phyloP scores from a whole-genome alignment of 2,113 vertebrate species.

The Willisornis vidua region DNA sequence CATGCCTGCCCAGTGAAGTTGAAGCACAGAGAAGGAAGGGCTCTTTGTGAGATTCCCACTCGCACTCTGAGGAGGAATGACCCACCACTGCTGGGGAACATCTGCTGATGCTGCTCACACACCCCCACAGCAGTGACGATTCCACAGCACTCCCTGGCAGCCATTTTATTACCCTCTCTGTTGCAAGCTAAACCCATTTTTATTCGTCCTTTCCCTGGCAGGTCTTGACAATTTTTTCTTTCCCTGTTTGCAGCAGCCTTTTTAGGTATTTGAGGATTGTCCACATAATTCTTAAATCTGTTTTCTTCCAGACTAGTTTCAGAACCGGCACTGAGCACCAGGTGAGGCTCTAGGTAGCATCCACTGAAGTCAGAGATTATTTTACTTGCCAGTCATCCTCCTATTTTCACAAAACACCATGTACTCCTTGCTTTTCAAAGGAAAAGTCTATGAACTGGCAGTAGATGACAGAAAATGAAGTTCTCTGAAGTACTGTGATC shows the following conservation, averaged over 20 bases:
- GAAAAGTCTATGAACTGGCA: background rate
- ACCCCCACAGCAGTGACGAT: fast-evolving
- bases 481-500: background rate
- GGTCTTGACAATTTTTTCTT: background rate
- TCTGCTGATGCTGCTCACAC: background rate
- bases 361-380: background rate
- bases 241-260: background rate
- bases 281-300: background rate
- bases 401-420: background rate
- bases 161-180: background rate
- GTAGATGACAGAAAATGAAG: background rate
- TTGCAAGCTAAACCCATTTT: background rate
- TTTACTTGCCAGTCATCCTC: background rate
- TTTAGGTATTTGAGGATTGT: background rate
- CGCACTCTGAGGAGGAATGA: background rate
- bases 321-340: background rate
- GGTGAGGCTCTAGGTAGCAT: background rate
- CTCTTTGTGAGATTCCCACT: background rate
- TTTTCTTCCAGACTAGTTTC: background rate
- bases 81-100: fast-evolving
- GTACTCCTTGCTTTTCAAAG: background rate
- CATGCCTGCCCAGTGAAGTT: background rate
- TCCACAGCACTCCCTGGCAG: background rate
- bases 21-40: background rate
- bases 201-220: background rate